Evolutionary conservation across 2,113 vertebrate species (phyloP), one percentile per base, ranked within the genome.

Genomic region (Bufo bufo): DNA sequence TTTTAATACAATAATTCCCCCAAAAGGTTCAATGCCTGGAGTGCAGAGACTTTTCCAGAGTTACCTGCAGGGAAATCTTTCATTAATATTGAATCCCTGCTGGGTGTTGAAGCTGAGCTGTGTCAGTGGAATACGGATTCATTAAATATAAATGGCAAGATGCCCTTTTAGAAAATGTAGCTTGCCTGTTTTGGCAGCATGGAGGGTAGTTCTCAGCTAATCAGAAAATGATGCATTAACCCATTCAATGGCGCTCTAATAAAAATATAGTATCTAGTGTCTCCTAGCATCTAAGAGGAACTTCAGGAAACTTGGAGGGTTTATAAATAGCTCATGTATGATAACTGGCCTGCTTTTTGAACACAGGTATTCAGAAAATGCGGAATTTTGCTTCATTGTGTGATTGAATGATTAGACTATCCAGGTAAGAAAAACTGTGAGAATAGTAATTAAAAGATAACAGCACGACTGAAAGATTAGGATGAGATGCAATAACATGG

Each of bases 91-190:
- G 87, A 82, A 88, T 88, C 87, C 87, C 87, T 52, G 80, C 87
- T 88, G 87, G 56, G 87, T 84, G 80, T 33, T 88, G 87, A 88
- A 88, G 87, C 87, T 82, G 81, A 88, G 80, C 80, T 88, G 54
- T 88, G 87, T 88, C 87, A 88, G 80, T 83, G 80, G 87, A 88
- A 88, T 88, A 88, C 87, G 71, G 87, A 88, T 88, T 88, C 87
- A 88, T 88, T 88, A 88, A 88, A 88, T 88, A 88, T 88, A 88
- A 88, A 88, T 88, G 87, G 87, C 87, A 88, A 88, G 87, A 88
- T 88, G 87, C 87, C 87, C 87, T 88, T 88, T 88, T 88, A 88
- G 71, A 88, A 84, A 88, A 84, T 84, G 80, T 84, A 83, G 69
- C 80, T 84, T 88, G 56, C 87, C 80, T 88, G 81, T 84, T 87